phyloP scores from a whole-genome alignment of 1,140 invertebrate species.

The Zaprionus davidi region DNA sequence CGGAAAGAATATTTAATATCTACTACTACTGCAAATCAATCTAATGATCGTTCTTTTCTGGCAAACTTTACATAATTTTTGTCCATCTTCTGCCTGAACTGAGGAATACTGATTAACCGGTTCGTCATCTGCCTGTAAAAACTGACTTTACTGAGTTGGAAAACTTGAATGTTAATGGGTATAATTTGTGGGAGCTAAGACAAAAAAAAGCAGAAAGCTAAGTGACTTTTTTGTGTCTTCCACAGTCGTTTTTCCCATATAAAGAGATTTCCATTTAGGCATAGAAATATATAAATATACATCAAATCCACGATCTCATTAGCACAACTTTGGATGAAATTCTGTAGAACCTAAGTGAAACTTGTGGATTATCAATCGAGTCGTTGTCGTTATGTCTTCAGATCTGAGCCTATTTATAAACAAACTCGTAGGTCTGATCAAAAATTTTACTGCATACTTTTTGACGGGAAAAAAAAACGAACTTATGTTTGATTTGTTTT shows the following conservation, averaged over 20 bases:
- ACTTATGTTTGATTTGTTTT: not conserved
- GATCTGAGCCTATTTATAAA: not conserved
- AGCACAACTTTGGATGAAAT: not conserved
- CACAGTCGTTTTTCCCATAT: not conserved
- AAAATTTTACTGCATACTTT: constrained; percentile 21
- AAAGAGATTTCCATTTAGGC: not conserved
- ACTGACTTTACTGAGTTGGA: not conserved
- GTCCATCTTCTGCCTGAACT: not conserved
- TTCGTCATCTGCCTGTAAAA: not conserved
- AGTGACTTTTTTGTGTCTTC: not conserved
- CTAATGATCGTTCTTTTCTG: not conserved
- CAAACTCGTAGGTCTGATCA: not conserved
- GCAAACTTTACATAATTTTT: not conserved
- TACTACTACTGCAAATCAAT: not conserved
- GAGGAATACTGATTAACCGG: not conserved
- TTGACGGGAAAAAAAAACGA: not conserved
- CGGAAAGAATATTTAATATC: too few species aligned
- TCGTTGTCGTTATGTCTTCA: not conserved
- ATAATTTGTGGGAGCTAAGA: not conserved
- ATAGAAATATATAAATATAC: not conserved
- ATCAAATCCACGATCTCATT: not conserved
- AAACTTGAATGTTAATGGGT: not conserved
- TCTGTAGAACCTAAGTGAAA: not conserved
- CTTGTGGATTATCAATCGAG: not conserved
- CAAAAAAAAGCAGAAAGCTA: not conserved